Evolutionary conservation across 2,888 invertebrate genomes (phyloP).

Genomic region (Phanerotoma sp.): DNA sequence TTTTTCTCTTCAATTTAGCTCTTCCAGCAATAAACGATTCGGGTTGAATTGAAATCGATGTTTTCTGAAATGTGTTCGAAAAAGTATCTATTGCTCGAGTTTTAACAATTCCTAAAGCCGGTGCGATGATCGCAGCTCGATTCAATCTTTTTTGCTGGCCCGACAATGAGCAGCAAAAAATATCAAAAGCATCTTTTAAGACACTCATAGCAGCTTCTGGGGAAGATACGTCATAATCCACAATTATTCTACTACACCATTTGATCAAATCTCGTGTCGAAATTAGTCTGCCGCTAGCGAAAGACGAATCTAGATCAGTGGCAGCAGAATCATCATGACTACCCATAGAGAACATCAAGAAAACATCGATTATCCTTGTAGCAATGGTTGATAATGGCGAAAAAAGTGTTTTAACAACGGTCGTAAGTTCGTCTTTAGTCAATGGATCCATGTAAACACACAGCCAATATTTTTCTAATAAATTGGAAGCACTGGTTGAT

Average conservation of each 20-base stretch:
- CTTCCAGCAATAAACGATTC: constrained; percentile 72
- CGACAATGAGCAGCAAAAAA: constrained; percentile 81
- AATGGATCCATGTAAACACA: constrained; percentile 81
- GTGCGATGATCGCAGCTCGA: constrained; percentile 74
- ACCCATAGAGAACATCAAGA: constrained; percentile 75
- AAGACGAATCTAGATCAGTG: constrained; percentile 43
- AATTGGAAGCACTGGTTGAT: constrained; percentile 63
- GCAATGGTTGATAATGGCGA: constrained; percentile 73
- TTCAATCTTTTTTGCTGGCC: constrained; percentile 63
- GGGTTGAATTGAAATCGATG: constrained; percentile 65
- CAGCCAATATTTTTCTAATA: constrained; percentile 81
- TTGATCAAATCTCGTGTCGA: constrained; percentile 90
- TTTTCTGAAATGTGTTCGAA: constrained; percentile 78
- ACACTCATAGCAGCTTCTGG: constrained; percentile 69
- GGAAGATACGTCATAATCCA: constrained; percentile 74
- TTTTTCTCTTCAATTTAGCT: constrained; percentile 53
- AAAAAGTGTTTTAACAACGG: constrained; percentile 70
- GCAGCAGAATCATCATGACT: constrained; percentile 63
- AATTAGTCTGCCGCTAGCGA: constrained; percentile 66
- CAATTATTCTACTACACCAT: constrained; percentile 79
- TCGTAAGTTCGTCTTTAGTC: constrained; percentile 71
- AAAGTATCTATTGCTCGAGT: constrained; percentile 81
- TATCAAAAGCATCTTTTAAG: constrained; percentile 87
- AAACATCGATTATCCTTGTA: constrained; percentile 78
- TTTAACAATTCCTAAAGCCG: constrained; percentile 78